Evolutionary conservation across 35 echinoderm and acorn worm species (phyloP), one percentile per base, ranked within the genome.

Genomic region (Apostichopus californicus): DNA sequence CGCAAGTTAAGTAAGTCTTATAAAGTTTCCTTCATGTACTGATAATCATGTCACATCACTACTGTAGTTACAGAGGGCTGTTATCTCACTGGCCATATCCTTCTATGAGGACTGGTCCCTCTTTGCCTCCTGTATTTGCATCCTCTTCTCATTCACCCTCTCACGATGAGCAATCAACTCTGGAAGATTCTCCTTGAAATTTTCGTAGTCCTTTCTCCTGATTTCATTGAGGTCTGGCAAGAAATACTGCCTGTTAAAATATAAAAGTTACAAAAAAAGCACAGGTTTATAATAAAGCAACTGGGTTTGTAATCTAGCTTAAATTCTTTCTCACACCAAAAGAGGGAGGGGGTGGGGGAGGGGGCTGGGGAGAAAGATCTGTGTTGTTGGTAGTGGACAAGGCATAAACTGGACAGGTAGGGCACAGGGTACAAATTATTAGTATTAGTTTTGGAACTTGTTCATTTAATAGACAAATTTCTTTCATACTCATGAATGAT

Each of bases 161-260:
- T 89, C 86, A 68, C 86, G 60, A 55, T 89, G 86, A 55, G 86
- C 86, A 10, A 72, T 89, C 61, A 89, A 72, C 63, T 89, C 86
- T 15, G 86, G 86, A 13, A 72, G 64, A n/a, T 66, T 68, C 52
- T 89, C 86, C 86, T 53, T 28, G 17, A 89, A 89, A 26, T 89
- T 68, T 34, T 68, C 86, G 26, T 72, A 89, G 18, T 89, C 86
- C 60, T 89, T 64, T 28, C 86, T 58, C 24, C 68, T 60, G 61
- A 89, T 89, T 89, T 89, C 86, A 46, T 89, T 11, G 0, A 89
- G 61, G 34, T 89, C 86, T 23, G 86, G 86, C 34, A 89, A 64
- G 86, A 89, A 89, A 89, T 72, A 89, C 24, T 89, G 86, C 63
- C 86, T 89, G 86, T 57, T 26, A 46, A 54, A 73, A 46, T 28